Evolutionary conservation across 2,113 vertebrate genomes (phyloP).

Genomic region (Rhizomys pruinosus): DNA sequence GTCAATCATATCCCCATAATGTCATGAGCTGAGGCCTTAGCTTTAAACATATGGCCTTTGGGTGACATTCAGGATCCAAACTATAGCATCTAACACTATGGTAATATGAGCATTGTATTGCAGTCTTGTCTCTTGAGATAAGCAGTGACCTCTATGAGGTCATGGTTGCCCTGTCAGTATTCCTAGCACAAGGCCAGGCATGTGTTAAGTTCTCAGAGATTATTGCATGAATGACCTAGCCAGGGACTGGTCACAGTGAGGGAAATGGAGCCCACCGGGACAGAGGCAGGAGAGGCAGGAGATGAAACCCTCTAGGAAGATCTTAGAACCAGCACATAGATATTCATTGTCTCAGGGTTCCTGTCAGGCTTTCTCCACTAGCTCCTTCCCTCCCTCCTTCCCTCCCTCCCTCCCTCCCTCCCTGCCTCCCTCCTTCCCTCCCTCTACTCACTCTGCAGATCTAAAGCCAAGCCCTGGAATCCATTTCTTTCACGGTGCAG

Average conservation of each 20-base stretch:
- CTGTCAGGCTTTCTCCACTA: accelerated
- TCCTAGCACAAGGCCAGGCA: not conserved
- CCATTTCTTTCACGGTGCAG: not conserved
- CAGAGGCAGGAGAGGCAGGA: not conserved
- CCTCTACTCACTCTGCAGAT: too few species aligned
- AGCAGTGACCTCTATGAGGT: not conserved
- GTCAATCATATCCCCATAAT: not conserved
- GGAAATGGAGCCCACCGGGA: not conserved
- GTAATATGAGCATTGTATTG: not conserved
- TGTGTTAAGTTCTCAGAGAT: not conserved
- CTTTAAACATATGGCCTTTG: not conserved
- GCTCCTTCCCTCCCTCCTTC: accelerated
- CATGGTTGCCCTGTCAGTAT: not conserved
- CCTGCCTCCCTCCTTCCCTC: not conserved
- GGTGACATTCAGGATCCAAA: not conserved
- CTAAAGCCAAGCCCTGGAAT: not conserved
- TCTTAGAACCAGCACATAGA: not conserved
- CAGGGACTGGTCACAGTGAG: not conserved
- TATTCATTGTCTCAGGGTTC: not conserved
- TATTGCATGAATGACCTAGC: not conserved
- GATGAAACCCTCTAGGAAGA: not conserved
- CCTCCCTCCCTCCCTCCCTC: too few species aligned
- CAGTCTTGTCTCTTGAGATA: not conserved
- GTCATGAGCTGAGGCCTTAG: not conserved
- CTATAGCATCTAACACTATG: not conserved